These are phyloP conservation scores for Thaumatotibia leucotreta DNA, from an alignment of 1,140 invertebrate species.

Conservation along the genomic window DNA sequence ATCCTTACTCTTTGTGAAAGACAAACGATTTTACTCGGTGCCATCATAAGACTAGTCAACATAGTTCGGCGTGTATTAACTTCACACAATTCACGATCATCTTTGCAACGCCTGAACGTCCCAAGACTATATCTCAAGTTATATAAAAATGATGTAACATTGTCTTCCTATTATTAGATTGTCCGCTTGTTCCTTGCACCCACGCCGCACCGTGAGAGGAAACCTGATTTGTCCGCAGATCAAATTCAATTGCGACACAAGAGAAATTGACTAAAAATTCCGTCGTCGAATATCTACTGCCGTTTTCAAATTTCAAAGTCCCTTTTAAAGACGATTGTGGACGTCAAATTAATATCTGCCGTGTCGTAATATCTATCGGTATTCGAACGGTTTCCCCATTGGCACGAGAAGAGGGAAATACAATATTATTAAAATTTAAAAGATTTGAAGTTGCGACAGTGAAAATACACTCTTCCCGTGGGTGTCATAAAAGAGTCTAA, in stretches of 20 bases:
- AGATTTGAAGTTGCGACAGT: no score
- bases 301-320: not conserved
- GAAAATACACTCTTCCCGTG: no score
- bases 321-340: not conserved
- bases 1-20: no score
- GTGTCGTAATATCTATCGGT: not conserved
- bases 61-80: no score
- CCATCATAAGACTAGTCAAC: no score
- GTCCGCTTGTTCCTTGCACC: not conserved
- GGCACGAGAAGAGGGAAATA: no score
- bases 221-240: slow-evolving; percentile 64
- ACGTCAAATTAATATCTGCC: not conserved
- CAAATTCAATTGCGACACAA: slow-evolving; percentile 70
- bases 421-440: no score
- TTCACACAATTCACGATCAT: no score
- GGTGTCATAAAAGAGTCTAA: no score
- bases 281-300: slow-evolving; percentile 35
- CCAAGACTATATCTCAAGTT: no score
- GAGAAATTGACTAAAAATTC: slow-evolving; percentile 68
- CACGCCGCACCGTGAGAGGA: slow-evolving; percentile 46
- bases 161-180: not conserved
- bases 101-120: no score
- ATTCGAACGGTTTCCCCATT: not conserved
- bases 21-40: no score
- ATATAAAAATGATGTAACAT: not conserved